Evolutionary conservation across 2,888 invertebrate species (phyloP).

Genomic region (Norana najaformis): DNA sequence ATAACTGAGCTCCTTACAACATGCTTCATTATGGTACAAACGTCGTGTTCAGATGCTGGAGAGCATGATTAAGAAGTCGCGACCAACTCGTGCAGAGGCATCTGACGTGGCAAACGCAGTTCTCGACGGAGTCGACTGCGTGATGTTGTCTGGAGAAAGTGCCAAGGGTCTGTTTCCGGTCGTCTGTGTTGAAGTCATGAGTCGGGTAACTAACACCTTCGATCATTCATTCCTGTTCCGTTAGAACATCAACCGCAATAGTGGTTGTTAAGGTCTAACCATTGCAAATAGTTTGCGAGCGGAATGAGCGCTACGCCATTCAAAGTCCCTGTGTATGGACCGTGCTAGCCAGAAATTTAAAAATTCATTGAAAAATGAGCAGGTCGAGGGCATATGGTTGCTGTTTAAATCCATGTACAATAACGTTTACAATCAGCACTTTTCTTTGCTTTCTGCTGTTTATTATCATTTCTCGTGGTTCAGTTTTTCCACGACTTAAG

Average conservation of each 20-base stretch:
- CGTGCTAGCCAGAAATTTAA: too few relatives aligned
- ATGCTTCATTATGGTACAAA: not conserved
- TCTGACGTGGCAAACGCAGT: conserved; percentile 14
- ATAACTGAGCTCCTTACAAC: not conserved
- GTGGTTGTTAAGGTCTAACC: not conserved
- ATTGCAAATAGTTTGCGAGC: too few relatives aligned
- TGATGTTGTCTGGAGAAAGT: conserved; percentile 37
- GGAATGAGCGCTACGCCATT: too few relatives aligned
- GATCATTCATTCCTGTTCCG: not conserved
- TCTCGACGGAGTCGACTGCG: conserved; percentile 25
- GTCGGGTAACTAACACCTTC: conserved; percentile 24
- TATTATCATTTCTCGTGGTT: too few relatives aligned
- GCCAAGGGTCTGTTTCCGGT: conserved; percentile 33
- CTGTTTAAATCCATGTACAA: too few relatives aligned
- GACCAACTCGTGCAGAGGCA: conserved; percentile 38
- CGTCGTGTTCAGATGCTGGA: conserved; percentile 37
- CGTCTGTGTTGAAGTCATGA: conserved; percentile 30
- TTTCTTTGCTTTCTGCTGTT: too few relatives aligned
- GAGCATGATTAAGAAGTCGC: conserved; percentile 34
- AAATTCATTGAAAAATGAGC: too few relatives aligned
- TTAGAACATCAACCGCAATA: not conserved
- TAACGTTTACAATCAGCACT: too few relatives aligned
- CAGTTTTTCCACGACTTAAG: too few relatives aligned
- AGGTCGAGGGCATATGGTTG: too few relatives aligned
- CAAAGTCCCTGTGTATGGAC: too few relatives aligned